These are phyloP conservation scores for Drosophila siamana DNA, from an alignment of 2,888 invertebrate species.

Conservation along the genomic window DNA sequence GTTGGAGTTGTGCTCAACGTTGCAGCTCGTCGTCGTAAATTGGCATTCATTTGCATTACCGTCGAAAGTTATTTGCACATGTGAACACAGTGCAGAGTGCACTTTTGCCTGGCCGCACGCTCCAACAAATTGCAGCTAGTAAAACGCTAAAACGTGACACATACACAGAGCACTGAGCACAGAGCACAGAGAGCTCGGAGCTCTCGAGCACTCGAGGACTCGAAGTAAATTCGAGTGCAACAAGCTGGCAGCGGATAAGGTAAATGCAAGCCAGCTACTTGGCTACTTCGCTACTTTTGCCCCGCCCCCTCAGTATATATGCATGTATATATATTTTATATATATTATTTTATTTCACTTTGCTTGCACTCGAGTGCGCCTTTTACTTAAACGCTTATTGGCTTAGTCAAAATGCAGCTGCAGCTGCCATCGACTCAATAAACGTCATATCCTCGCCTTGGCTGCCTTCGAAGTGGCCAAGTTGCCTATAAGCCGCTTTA, in stretches of 20 bases:
- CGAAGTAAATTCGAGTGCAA: constrained; percentile 61
- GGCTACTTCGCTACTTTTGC: constrained; percentile 16
- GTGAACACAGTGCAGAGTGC: constrained; percentile 48
- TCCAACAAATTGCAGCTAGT: constrained; percentile 71
- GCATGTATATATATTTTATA: constrained; percentile 7
- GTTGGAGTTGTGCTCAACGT: constrained; percentile 22
- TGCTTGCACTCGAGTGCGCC: constrained; percentile 43
- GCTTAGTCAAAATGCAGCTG: constrained; percentile 69
- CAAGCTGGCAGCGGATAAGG: constrained; percentile 48
- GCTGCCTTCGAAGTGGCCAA: constrained; percentile 13
- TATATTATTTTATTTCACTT: constrained; percentile 44
- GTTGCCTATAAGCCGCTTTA: constrained; percentile 58
- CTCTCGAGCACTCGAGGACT: background rate
- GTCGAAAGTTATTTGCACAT: constrained; percentile 75
- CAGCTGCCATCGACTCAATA: constrained; percentile 65
- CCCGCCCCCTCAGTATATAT: constrained; percentile 8
- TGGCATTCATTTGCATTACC: constrained; percentile 81
- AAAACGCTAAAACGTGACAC: constrained; percentile 75
- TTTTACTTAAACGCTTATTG: constrained; percentile 71
- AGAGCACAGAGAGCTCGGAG: no score
- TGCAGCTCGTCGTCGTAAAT: constrained; percentile 67
- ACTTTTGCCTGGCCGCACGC: constrained; percentile 64
- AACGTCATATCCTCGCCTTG: constrained; percentile 60
- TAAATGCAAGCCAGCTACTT: constrained; percentile 23
- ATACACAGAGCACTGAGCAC: constrained; percentile 31